A percentile compares a stretch with the other conserved stretches of the same genome.
Conservation (phyloP, 2,888 invertebrate species). For the Leptinotarsa peninsularis region DNA sequence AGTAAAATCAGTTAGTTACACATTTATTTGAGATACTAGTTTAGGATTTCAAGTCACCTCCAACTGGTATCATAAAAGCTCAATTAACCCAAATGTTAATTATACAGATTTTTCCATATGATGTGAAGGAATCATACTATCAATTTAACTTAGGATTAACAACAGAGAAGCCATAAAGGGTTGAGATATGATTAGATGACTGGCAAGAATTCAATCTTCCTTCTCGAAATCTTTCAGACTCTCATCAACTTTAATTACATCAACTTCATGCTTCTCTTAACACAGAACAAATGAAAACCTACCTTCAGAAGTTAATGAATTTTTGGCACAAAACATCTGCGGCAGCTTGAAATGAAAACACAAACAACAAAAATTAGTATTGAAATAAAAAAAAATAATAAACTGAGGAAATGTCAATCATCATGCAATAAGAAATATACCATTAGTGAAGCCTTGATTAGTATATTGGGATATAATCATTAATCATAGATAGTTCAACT, state of each 20-base stretch:
- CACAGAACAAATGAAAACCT: conserved; percentile 54
- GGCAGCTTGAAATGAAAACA: conserved; percentile 61
- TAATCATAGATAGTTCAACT: too few species aligned
- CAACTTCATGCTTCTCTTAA: conserved; percentile 35
- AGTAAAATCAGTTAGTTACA: neutral
- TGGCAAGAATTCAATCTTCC: neutral
- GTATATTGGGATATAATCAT: too few species aligned
- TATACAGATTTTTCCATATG: too few species aligned
- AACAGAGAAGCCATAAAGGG: too few species aligned
- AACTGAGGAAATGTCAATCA: conserved; percentile 39
- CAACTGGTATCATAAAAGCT: too few species aligned
- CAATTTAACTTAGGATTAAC: too few species aligned
- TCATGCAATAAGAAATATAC: conserved; percentile 34
- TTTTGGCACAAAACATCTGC: conserved; percentile 65
- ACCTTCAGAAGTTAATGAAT: conserved; percentile 62
- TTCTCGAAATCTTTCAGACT: neutral
- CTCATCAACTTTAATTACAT: conserved; percentile 24
- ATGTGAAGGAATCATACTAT: too few species aligned
- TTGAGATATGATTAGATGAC: neutral
- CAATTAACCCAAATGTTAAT: too few species aligned
- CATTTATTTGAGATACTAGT: neutral
- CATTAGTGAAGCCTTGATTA: neutral
- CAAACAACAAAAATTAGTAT: conserved; percentile 64
- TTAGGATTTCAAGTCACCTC: too few species aligned
- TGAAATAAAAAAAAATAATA: conserved; percentile 62